These are phyloP conservation scores for Atherinomorus stipes DNA, from an alignment of 2,113 vertebrate genomes.

Conservation along the genomic window DNA sequence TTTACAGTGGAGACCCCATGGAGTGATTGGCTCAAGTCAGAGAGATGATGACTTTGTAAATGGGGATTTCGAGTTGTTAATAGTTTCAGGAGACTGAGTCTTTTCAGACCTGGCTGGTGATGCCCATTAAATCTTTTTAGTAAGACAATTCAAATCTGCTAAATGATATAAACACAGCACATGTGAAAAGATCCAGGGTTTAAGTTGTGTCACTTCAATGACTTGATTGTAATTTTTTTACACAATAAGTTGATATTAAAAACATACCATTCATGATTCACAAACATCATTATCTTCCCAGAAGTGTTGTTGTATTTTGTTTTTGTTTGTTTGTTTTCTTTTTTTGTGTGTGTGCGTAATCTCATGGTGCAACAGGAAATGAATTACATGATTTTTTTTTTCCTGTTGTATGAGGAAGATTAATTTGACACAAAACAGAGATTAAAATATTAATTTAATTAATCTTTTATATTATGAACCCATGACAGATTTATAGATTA, in stretches of 20 bases:
- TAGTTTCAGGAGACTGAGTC: constrained; percentile 48
- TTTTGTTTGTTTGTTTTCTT: constrained; percentile 10
- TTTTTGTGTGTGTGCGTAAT: constrained; percentile 1
- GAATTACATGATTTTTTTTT: no score
- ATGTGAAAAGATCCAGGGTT: constrained; percentile 15
- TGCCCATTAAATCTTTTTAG: constrained; percentile 66
- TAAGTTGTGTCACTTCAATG: constrained; percentile 7
- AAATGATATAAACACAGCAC: constrained; percentile 52
- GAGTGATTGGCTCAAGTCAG: constrained; percentile 64
- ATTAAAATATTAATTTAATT: no score
- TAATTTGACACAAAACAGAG: no score
- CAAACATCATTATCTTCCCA: not conserved
- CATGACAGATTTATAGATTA: not conserved
- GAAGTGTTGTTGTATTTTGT: not conserved
- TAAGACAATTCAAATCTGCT: constrained; percentile 61
- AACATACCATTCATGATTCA: not conserved
- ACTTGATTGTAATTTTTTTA: constrained; percentile 15
- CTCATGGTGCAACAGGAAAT: constrained; percentile 2
- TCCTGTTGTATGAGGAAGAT: no score
- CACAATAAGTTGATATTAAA: not conserved
- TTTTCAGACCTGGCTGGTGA: constrained; percentile 59
- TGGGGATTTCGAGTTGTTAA: constrained; percentile 48
- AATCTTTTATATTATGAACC: not conserved
- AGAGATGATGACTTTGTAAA: constrained; percentile 65
- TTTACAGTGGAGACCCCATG: constrained; percentile 60